Conservation (phyloP, 2,888 invertebrate genomes). For the Conistra vaccinii region DNA sequence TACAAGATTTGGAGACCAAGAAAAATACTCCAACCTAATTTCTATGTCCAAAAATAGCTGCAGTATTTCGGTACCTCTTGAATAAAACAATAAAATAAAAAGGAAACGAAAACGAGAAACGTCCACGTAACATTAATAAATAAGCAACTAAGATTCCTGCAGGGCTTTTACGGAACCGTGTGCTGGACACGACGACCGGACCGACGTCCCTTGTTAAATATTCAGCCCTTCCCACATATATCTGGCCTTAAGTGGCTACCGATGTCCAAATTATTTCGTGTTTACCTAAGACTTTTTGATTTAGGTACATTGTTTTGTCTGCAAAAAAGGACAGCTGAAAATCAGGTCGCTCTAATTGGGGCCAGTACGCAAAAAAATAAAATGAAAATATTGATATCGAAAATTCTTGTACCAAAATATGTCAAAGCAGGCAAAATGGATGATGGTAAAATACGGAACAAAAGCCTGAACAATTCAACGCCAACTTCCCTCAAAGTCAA, state of each 20-base stretch:
- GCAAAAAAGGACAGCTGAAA: constrained; percentile 35
- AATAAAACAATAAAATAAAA: constrained; percentile 68
- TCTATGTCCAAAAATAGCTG: constrained; percentile 50
- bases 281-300: constrained; percentile 51
- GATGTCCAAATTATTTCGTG: constrained; percentile 54
- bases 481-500: constrained; percentile 33
- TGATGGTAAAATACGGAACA: constrained; percentile 17
- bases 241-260: constrained; percentile 62
- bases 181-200: constrained; percentile 43
- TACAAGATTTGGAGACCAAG: constrained; percentile 12
- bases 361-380: not conserved
- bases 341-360: constrained; percentile 43
- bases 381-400: constrained; percentile 26
- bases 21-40: constrained; percentile 54
- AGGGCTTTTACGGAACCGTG: constrained; percentile 51
- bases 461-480: constrained; percentile 11
- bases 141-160: constrained; percentile 63
- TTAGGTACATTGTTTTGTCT: constrained; percentile 41
- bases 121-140: constrained; percentile 66
- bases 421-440: constrained; percentile 10
- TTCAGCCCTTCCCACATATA: constrained; percentile 63
- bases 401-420: constrained; percentile 12
- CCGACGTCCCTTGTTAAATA: constrained; percentile 62
- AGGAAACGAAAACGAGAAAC: constrained; percentile 58
- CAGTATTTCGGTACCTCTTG: constrained; percentile 52